phyloP scores from a whole-genome alignment of 2,113 vertebrate species.

The Lepisosteus oculatus region DNA sequence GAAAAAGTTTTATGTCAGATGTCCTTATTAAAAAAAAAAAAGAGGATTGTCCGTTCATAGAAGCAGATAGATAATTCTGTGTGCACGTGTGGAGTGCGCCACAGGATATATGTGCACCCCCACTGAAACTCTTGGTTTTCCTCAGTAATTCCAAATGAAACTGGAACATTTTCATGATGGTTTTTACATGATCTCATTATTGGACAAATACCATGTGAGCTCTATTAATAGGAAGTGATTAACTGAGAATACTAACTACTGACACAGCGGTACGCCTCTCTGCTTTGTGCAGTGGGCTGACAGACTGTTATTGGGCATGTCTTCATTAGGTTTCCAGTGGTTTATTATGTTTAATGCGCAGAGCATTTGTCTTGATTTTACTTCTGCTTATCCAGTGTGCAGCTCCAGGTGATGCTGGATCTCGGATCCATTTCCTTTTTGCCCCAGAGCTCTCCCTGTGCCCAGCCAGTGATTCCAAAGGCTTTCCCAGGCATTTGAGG shows the following conservation, averaged over 20 bases:
- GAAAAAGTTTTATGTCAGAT: constrained; percentile 51
- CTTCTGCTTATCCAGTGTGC: too few relatives aligned
- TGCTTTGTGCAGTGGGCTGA: not conserved
- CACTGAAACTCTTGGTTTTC: not conserved
- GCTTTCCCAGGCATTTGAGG: too few relatives aligned
- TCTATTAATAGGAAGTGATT: constrained; percentile 15
- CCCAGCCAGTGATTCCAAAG: too few relatives aligned
- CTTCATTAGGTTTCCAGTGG: constrained; percentile 35
- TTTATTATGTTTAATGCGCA: constrained; percentile 42
- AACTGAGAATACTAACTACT: constrained; percentile 8
- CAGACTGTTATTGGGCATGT: not conserved
- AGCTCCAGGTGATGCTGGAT: not conserved
- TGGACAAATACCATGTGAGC: not conserved
- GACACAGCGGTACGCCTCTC: not conserved
- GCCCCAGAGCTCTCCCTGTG: too few relatives aligned
- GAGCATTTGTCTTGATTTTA: too few relatives aligned
- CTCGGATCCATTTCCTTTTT: not conserved
- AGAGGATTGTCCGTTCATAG: constrained; percentile 65
- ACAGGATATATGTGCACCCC: constrained; percentile 31
- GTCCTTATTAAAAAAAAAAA: constrained; percentile 57
- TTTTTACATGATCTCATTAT: constrained; percentile 19
- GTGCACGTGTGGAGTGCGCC: not conserved
- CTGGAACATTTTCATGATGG: constrained; percentile 8
- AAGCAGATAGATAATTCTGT: constrained; percentile 41
- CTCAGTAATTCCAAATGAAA: not conserved